Base-by-base conservation (phyloP, 2,888 invertebrate species). In the Tholera decimalis region DNA sequence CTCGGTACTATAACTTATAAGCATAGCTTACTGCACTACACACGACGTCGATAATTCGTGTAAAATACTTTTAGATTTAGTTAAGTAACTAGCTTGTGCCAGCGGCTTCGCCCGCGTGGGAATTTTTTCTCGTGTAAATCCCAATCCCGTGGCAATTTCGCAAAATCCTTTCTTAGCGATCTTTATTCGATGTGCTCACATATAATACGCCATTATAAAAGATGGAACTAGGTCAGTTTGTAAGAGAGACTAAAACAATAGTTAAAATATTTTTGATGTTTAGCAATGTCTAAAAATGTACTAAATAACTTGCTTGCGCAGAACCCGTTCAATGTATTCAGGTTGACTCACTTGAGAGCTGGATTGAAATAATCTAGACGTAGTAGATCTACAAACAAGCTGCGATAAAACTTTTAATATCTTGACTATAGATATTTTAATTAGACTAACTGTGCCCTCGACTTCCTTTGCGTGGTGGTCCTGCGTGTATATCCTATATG, bases 301-400 rank as follows among this genome's bases (percentile, higher is more conserved):
- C 66, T 73, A 57, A 53, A 70, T 69, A 69, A 44, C 49, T 62
- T 11, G 39, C 8, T 63, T 54, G 18, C n/a, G 33, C 30, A 71
- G 53, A 53, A 65, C 57, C 22, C 2, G 73, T 72, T 33, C 30
- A 22, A 13, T 53, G 43, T 41, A 30, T 30, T 9, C 28, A n/a
- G 7, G 20, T 71, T 26, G 72, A 30, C 20, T n/a, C 4, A 37
- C 43, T 54, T 37, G 47, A 49, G n/a, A 43, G 15, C 24, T 26
- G 9, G 18, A 18, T 9, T 6, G 15, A 18, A n/a, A n/a, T n/a
- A 26, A 49, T n/a, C 46, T 64, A 47, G 54, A 1, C 33, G n/a
- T 3, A 33, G 7, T 22, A 37, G 26, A 55, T 35, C 39, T 7
- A 18, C 1, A 20, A 26, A 22, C 33, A n/a, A 50, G 26, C 33